Percentiles rank a stretch among this genome's conserved stretches.
phyloP scores from a whole-genome alignment of 2,888 invertebrate species.

The Petrolisthes manimaculis region DNA sequence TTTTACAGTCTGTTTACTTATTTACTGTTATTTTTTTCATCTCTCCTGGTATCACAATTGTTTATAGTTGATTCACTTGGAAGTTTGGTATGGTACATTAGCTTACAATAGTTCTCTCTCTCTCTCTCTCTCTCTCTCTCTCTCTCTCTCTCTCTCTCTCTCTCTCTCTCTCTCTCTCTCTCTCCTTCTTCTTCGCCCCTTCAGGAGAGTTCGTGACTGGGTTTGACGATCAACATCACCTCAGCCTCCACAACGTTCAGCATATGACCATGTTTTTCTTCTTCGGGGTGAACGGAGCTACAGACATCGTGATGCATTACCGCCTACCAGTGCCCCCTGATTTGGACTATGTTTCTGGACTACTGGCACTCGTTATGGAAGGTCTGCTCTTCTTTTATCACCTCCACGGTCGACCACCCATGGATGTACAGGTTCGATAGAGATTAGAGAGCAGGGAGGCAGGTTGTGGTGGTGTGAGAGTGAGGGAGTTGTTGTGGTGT shows the following conservation, averaged over 20 bases:
- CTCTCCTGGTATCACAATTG: neutral
- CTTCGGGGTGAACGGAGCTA: conserved; percentile 71
- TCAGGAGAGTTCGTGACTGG: conserved; percentile 70
- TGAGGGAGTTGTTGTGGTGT: neutral
- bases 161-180: no score
- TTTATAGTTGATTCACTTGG: no score
- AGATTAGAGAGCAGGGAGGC: neutral
- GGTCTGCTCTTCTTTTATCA: conserved; percentile 72
- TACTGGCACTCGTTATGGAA: conserved; percentile 71
- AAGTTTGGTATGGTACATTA: no score
- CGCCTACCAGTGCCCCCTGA: conserved; percentile 69
- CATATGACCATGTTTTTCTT: conserved; percentile 74
- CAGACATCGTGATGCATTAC: conserved; percentile 70
- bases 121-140: no score
- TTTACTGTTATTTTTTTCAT: neutral
- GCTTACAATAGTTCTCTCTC: no score
- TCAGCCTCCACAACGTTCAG: conserved; percentile 71
- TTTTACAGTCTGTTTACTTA: neutral
- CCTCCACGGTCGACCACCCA: conserved; percentile 70
- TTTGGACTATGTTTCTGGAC: conserved; percentile 70
- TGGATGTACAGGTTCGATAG: conserved; percentile 69
- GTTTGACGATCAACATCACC: conserved; percentile 69
- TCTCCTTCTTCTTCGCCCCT: neutral
- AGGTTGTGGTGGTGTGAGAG: neutral
- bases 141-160: no score